Base-by-base conservation (phyloP, 2,113 vertebrate genomes). In the Psophia crepitans region DNA sequence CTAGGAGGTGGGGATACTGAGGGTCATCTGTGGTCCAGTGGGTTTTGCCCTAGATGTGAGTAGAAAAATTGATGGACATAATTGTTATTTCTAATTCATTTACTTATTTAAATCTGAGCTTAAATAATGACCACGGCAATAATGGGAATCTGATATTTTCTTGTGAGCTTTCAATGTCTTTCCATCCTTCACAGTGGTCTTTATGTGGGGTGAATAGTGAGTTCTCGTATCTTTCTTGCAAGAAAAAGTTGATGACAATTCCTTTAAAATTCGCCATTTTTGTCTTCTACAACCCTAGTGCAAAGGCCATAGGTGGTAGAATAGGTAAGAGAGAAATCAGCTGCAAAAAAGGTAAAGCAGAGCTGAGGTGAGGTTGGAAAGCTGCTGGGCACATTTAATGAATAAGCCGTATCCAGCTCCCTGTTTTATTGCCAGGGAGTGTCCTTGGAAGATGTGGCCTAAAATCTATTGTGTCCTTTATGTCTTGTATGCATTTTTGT, bases 351-450 rank as follows among this genome's bases (percentile, higher is more conserved):
- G 28, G 61, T 61, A 79, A 58, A 85, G 48, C 19, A 35, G 44
- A 78, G 21, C 53, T 82, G 74, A 63, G 48, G 5, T 70, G 37
- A 35, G 48, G 35, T 60, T 85, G 57, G 56, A 24, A 87, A 27
- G 7, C 48, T 44, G 19, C n/a, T 19, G 35, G 37, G 33, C 24
- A 11, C 3, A 0, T 9, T 56, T 32, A 19, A 0, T 8, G 14
- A 16, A 68, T 22, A 39, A 61, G 21, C 61, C 26, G 1, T 5
- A 56, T 61, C 32, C 41, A 73, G 24, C 28, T 65, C 28, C 60
- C 41, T 2, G 0, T 48, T 79, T 79, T 44, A 17, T 73, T 78
- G 61, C 49, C 35, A 73, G 61, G 12, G 7, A 12, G 16, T 0
- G 1, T 49, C 28, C 30, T 64, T 63, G 49, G 49, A 53, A 80